A percentile compares a stretch with the other conserved stretches of the same genome.
Evolutionary conservation across 2,888 invertebrate genomes (phyloP).

Genomic region (Thyatira batis): DNA sequence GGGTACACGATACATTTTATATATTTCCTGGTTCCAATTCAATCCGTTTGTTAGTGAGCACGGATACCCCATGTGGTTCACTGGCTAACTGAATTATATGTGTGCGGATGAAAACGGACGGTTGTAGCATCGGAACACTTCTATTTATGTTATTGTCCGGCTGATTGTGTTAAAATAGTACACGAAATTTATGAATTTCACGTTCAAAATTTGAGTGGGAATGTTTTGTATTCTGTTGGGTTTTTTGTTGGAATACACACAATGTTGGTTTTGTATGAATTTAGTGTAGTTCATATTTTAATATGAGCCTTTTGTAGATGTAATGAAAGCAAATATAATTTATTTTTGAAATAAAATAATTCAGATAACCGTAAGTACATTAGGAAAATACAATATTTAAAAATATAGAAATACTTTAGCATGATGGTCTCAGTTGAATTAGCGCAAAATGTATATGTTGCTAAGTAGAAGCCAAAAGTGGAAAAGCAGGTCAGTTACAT

Average conservation of each 20-base stretch:
- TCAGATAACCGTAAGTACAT: too few relatives aligned
- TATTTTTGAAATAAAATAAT: too few relatives aligned
- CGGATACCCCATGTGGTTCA: slow-evolving; percentile 70
- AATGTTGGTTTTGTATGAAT: neutral
- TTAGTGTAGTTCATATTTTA: too few relatives aligned
- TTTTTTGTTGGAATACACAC: neutral
- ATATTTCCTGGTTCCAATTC: slow-evolving; percentile 60
- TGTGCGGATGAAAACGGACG: slow-evolving; percentile 53
- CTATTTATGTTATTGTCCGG: slow-evolving; percentile 53
- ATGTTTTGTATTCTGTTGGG: neutral
- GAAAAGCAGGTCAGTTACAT: neutral
- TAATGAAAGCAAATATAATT: too few relatives aligned
- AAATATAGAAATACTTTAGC: too few relatives aligned
- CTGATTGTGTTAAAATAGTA: slow-evolving; percentile 32
- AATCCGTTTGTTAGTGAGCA: slow-evolving; percentile 50
- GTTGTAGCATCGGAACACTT: slow-evolving; percentile 33
- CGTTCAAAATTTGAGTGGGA: neutral
- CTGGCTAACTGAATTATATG: slow-evolving; percentile 73
- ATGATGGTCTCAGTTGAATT: too few relatives aligned
- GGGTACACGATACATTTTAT: slow-evolving; percentile 59
- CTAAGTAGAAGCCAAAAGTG: neutral
- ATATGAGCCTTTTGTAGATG: too few relatives aligned
- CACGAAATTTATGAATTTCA: slow-evolving; percentile 26
- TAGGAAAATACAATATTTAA: too few relatives aligned
- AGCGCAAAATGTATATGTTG: too few relatives aligned